Evolutionary conservation across 2,888 invertebrate genomes (phyloP).

Genomic region (Clusia tigrina): DNA sequence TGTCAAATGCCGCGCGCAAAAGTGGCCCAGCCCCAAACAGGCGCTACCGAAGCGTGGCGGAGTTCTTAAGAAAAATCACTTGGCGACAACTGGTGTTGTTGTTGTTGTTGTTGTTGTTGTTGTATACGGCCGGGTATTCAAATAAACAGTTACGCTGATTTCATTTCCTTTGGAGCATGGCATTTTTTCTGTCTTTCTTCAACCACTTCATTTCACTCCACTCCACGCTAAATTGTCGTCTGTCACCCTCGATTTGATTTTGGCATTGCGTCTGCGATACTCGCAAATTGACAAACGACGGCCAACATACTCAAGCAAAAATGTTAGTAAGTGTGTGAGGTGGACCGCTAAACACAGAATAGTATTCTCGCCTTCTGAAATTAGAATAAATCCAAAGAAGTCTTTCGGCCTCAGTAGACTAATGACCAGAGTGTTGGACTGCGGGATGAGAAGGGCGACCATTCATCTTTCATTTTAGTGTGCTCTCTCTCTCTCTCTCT

Average conservation of each 20-base stretch:
- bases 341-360: too few relatives aligned
- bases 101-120: slow-evolving; percentile 35
- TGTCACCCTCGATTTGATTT: slow-evolving; percentile 62
- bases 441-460: too few relatives aligned
- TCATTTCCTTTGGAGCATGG: slow-evolving; percentile 46
- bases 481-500: too few relatives aligned
- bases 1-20: slow-evolving; percentile 56
- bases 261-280: slow-evolving; percentile 55
- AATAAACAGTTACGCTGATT: slow-evolving; percentile 63
- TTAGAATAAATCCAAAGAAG: too few relatives aligned
- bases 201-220: too few relatives aligned
- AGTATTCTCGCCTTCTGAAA: too few relatives aligned
- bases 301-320: too few relatives aligned
- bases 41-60: slow-evolving; percentile 25
- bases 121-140: slow-evolving; percentile 49
- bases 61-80: slow-evolving; percentile 1
- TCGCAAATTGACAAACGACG: slow-evolving; percentile 54
- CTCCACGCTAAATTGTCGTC: slow-evolving; percentile 36
- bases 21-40: slow-evolving; percentile 29
- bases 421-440: too few relatives aligned
- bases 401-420: too few relatives aligned
- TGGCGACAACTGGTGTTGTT: slow-evolving; percentile 20
- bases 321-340: too few relatives aligned
- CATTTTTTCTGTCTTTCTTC: not conserved
- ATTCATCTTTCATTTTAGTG: too few relatives aligned